Evolutionary conservation across 2,113 vertebrate species (phyloP).

Genomic region (Sciurus niger): DNA sequence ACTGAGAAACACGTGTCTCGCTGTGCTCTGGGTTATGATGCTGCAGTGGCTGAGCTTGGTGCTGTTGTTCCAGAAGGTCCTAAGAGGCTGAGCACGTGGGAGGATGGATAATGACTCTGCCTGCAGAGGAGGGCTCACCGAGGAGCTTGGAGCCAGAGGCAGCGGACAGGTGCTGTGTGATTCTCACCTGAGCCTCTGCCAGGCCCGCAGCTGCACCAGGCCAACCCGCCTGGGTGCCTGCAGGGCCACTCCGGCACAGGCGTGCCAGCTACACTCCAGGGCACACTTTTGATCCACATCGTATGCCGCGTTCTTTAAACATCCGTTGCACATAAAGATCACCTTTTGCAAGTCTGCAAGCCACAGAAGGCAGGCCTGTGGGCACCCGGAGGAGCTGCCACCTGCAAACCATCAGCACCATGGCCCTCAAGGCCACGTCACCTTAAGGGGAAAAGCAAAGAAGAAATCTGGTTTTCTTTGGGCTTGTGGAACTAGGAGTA

Average conservation of each 20-base stretch:
- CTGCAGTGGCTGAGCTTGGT: neutral
- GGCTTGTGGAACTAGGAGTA: fast-evolving
- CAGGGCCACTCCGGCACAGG: neutral
- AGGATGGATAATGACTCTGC: neutral
- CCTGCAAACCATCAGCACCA: fast-evolving
- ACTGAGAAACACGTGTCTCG: fast-evolving
- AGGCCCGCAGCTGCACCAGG: neutral
- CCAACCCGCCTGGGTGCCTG: fast-evolving
- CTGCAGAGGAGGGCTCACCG: neutral
- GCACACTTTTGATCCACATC: fast-evolving
- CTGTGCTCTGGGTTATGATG: fast-evolving
- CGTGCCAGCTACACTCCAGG: fast-evolving
- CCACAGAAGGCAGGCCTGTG: no score
- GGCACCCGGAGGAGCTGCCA: fast-evolving
- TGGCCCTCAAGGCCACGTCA: fast-evolving
- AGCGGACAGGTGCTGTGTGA: neutral
- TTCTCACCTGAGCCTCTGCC: neutral
- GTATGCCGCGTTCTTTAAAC: fast-evolving
- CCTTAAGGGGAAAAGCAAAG: neutral
- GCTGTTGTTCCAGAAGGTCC: neutral
- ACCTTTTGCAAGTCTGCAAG: neutral
- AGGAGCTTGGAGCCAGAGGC: neutral
- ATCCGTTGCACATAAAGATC: fast-evolving
- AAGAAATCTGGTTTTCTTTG: neutral
- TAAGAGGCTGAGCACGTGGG: neutral